A percentile compares a stretch with the other conserved stretches of the same genome.
These are phyloP conservation scores for Megaceryle torquata DNA, from an alignment of 2,113 vertebrate species.

Conservation along the genomic window DNA sequence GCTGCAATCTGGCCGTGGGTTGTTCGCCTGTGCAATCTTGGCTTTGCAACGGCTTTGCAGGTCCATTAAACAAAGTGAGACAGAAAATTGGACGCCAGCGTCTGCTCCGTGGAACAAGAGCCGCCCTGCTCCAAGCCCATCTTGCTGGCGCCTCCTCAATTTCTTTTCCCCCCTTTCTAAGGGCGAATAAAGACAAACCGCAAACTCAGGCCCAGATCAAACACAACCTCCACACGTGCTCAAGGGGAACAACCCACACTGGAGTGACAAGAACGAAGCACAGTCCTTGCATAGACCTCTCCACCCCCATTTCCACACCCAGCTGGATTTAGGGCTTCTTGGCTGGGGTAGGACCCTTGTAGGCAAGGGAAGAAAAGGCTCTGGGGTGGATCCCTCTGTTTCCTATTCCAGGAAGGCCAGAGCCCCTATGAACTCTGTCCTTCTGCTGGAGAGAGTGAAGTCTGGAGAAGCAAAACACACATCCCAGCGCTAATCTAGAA, in stretches of 20 bases:
- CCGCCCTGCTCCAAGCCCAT: background rate
- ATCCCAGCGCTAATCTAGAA: background rate
- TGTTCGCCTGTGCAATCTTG: background rate
- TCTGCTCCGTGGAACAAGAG: background rate
- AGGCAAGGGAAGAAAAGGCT: constrained; percentile 10
- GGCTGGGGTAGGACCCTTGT: background rate
- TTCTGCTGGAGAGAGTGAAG: background rate
- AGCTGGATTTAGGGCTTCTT: background rate
- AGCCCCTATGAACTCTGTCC: constrained; percentile 27
- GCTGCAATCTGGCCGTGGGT: background rate
- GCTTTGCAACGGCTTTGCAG: background rate
- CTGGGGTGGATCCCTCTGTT: background rate
- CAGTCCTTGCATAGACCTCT: background rate
- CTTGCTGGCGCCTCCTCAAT: background rate
- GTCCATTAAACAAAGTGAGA: constrained; percentile 33
- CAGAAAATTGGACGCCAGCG: background rate
- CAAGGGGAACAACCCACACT: background rate
- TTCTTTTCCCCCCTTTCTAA: background rate
- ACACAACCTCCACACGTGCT: background rate
- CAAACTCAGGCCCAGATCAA: background rate
- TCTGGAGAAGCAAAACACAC: background rate
- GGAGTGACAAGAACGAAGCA: background rate
- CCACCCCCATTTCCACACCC: background rate
- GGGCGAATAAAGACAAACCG: background rate
- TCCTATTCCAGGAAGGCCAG: constrained; percentile 23